Evolutionary conservation across 2,888 invertebrate genomes (phyloP), one percentile per base, ranked within the genome.

Genomic region (Tetragnatha montana): DNA sequence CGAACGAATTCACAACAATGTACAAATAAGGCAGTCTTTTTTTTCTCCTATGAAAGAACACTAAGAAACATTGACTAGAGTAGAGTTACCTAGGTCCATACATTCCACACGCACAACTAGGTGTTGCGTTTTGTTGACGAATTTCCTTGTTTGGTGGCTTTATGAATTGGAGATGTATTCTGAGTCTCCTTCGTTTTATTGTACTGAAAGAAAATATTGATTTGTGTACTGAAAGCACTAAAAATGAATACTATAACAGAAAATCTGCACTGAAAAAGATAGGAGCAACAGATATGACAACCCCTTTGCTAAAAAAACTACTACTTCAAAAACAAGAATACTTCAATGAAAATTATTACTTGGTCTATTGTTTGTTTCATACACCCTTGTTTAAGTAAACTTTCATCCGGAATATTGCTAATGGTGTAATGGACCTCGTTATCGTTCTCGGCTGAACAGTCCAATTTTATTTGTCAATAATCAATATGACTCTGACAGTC

Each of bases 1-100:
- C 69, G 69, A 76, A 85, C 71, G 22, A 70, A 82, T 69, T 22
- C 50, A 51, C 19, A 71, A 51, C 19, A 82, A n/a, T 73, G 21
- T 82, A 88, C 60, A 88, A 88, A 88, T 84, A 88, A 88, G 83
- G 88, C 88, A 88, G 80, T 84, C 70, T 88, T 84, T 83, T 22
- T 35, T 35, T 35, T 35, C 35, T 60, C 50, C 85, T 71, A 78
- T 51, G 75, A 69, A 76, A 84, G 47, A 69, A 69, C 76, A 70
- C 69, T 84, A 83, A 75, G 17, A 76, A 75, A 76, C 83, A 76
- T 76, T 83, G 73, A 60, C 78, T 73, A 74, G 50, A 22, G 51
- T 22, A 8, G 12, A 60, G 60, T 60, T 17, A 8, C 8, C 81
- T 82, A 82, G 14, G 22, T 82, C 73, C 82, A 60, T 60, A 81